Evolutionary conservation across 2,113 vertebrate species (phyloP), one percentile per base, ranked within the genome.

Genomic region (Amazona vittata): DNA sequence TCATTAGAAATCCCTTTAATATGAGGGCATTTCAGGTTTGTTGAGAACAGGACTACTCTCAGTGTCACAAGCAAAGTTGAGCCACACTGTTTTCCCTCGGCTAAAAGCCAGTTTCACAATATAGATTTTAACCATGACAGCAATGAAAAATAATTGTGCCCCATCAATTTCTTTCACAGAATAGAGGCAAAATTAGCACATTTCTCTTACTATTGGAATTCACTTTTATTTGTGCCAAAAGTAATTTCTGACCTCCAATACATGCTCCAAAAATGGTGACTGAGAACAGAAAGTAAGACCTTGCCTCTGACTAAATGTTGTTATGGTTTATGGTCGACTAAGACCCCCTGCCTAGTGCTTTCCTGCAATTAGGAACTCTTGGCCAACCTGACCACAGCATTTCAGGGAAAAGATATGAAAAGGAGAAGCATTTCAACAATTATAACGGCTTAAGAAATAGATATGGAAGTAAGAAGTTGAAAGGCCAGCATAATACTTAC

Each of bases 81-180:
- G 69, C 70, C 55, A 57, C 5, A 3, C 44, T 62, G 3, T 73
- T 88, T 76, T 73, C 19, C 49, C 31, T 81, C 60, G 67, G 31
- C 55, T 92, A 83, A 70, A 86, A 83, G 37, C 3, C 50, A 77
- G 53, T 65, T 44, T 75, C 86, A 65, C 67, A 10, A 77, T 59
- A 53, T 3, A 60, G 60, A 71, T 86, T 89, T 91, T 60, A 86
- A 55, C 49, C 44, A 74, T 20, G 7, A 52, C 84, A 78, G 26
- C 60, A 82, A 87, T 69, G 65, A 91, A 91, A 95, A 86, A 76
- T 33, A 92, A 78, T 35, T 52, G 25, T 82, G 94, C 76, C 44
- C 41, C 26, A 20, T 65, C 53, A 8, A 4, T 28, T 59, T 75
- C 33, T 68, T 60, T 53, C 74, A 50, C 28, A 35, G 53, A 95